Evolutionary conservation across 2,888 invertebrate genomes (phyloP), one percentile per base, ranked within the genome.

Genomic region (Prostheceraeus crozeri): DNA sequence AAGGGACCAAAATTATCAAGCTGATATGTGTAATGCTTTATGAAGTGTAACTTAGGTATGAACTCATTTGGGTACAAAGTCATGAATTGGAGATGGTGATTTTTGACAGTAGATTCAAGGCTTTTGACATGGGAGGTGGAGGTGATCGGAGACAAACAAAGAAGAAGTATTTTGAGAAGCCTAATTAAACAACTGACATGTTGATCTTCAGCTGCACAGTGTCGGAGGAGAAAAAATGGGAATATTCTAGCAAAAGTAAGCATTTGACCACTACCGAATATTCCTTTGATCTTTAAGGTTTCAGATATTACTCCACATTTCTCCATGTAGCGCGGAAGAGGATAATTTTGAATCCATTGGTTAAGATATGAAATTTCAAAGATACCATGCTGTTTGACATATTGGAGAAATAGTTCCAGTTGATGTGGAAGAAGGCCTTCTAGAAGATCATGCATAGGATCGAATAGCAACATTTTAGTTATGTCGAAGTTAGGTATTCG

Each of bases 371-470:
- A 4, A 6, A 40, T 6, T 19, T 14, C 19, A 40, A 40, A 6
- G 8, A 4, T 40, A 8, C n/a, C n/a, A 40, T 10, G 14, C 19
- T 6, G 14, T 8, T 4, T 16, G 8, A 40, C n/a, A 14, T 4
- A 4, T 4, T 4, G 14, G 8, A 40, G 16, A 6, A 40, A n/a
- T 4, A 40, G 16, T 16, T 40, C 40, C 19, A 40, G 40, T 8
- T 40, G 40, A 10, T 19, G 6, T 6, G 40, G 40, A 40, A 40
- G 6, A 14, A 40, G 14, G 6, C 40, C 40, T 14, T 40, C 40
- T 19, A 40, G 19, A 4, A 40, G 40, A 19, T 40, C 40, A 14
- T 40, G 40, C 40, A 40, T 40, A 40, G 40, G 40, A 19, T 40
- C 40, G 19, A 40, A 40, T 23, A 40, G n/a, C 8, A 40, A 8